A percentile compares a stretch with the other conserved stretches of the same genome.
These are phyloP conservation scores for Crotalus tigris DNA, from an alignment of 2,113 vertebrate species.

Conservation along the genomic window DNA sequence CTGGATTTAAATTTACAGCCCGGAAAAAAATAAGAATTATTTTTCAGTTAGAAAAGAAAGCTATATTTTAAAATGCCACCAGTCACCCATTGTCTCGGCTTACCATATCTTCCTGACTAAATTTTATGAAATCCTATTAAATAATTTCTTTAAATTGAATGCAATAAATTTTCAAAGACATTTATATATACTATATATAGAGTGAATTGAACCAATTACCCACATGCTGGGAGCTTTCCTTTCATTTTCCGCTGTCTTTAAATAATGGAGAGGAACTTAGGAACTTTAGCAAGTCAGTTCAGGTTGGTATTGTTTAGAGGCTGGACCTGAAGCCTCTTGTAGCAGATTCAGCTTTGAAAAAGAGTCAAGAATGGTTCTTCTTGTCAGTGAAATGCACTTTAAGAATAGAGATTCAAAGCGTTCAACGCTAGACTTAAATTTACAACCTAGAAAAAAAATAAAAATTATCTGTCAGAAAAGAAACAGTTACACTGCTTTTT, in stretches of 20 bases:
- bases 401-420: not conserved
- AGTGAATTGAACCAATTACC: not conserved
- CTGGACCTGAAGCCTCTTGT: not conserved
- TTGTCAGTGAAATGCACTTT: not conserved
- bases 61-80: not conserved
- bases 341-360: not conserved
- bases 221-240: not conserved
- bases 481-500: not conserved
- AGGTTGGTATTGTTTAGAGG: not conserved
- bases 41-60: conserved; percentile 7
- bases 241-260: not conserved
- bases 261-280: not conserved
- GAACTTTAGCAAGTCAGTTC: not conserved
- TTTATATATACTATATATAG: not conserved
- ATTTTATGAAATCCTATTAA: conserved; percentile 33
- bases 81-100: conserved; percentile 7
- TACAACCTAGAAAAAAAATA: not conserved
- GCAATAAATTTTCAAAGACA: not conserved
- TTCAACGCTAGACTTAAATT: not conserved
- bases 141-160: not conserved
- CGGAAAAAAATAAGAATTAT: not conserved
- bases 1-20: not conserved
- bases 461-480: not conserved
- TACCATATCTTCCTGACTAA: conserved; percentile 4
- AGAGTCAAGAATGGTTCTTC: not conserved